A percentile compares a stretch with the other conserved stretches of the same genome.
phyloP scores from a whole-genome alignment of 1,140 invertebrate genomes.

The Micrasema minimum region DNA sequence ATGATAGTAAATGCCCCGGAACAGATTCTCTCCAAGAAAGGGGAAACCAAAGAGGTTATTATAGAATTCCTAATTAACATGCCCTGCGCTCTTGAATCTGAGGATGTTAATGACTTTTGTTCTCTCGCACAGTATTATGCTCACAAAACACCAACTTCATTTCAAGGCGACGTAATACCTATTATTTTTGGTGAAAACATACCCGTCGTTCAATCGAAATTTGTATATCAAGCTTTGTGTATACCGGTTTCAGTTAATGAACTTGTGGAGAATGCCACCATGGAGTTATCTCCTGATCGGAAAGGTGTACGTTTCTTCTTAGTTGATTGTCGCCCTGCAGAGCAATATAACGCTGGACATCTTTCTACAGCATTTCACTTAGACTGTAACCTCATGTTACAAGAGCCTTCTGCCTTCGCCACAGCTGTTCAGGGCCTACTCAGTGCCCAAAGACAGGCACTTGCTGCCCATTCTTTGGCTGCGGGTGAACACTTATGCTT shows the following conservation, averaged over 20 bases:
- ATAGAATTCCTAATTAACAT: conserved; percentile 80
- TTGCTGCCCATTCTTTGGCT: conserved; percentile 87
- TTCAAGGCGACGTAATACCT: conserved; percentile 79
- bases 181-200: conserved; percentile 70
- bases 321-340: conserved; percentile 95
- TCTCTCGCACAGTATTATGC: conserved; percentile 94
- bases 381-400: conserved; percentile 96
- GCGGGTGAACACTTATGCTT: conserved; percentile 98
- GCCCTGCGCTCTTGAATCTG: conserved; percentile 87
- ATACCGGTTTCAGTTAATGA: conserved; percentile 92
- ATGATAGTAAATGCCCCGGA: conserved; percentile 97
- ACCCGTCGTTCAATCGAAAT: conserved; percentile 61
- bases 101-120: conserved; percentile 98
- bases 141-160: conserved; percentile 91
- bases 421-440: conserved; percentile 95
- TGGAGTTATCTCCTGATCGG: conserved; percentile 67
- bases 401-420: conserved; percentile 93
- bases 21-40: conserved; percentile 84
- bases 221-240: conserved; percentile 90
- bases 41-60: conserved; percentile 77
- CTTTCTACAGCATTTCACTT: conserved; percentile 97
- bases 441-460: conserved; percentile 88
- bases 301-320: conserved; percentile 90
- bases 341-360: conserved; percentile 97
- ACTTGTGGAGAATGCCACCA: conserved; percentile 82